Evolutionary conservation across 2,113 vertebrate genomes (phyloP).

Genomic region (Trematomus loennbergii): DNA sequence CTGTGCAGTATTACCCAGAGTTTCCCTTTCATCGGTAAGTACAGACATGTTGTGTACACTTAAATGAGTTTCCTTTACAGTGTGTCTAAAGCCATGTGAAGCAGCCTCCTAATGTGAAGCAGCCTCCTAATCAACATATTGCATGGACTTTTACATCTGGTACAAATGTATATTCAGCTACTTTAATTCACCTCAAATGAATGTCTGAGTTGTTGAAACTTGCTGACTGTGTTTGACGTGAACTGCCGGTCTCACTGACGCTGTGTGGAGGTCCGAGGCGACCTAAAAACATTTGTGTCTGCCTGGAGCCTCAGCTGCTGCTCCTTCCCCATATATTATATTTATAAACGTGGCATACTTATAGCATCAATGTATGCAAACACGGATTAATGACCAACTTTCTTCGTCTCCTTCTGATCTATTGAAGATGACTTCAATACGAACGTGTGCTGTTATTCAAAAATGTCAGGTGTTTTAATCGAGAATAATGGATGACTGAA

Average conservation of each 20-base stretch:
- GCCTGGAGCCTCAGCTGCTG: conserved; percentile 80
- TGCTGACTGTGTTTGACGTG: conserved; percentile 16
- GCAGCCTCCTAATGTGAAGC: background rate
- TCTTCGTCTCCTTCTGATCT: background rate
- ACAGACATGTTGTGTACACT: conserved; percentile 19
- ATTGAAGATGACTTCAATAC: background rate
- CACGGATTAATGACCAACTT: conserved; percentile 51
- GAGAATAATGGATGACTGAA: too few species aligned
- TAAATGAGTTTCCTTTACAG: background rate
- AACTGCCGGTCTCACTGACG: background rate
- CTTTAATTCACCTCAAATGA: too few species aligned
- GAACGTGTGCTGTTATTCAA: background rate
- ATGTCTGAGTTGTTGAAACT: too few species aligned
- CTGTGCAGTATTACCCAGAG: conserved; percentile 92
- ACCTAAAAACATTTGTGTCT: conserved; percentile 72
- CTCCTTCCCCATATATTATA: conserved; percentile 72
- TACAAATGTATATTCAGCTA: too few species aligned
- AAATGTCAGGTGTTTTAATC: too few species aligned
- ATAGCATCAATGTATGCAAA: conserved; percentile 75
- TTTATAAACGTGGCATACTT: conserved; percentile 76
- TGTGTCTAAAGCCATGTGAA: background rate
- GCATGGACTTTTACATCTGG: background rate
- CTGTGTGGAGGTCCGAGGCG: conserved; percentile 54
- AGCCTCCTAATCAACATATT: background rate
- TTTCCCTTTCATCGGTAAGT: conserved; percentile 96